A percentile compares a stretch with the other conserved stretches of the same genome.
These are phyloP conservation scores for Zaprionus africanus DNA, from an alignment of 1,140 invertebrate genomes.

Conservation along the genomic window DNA sequence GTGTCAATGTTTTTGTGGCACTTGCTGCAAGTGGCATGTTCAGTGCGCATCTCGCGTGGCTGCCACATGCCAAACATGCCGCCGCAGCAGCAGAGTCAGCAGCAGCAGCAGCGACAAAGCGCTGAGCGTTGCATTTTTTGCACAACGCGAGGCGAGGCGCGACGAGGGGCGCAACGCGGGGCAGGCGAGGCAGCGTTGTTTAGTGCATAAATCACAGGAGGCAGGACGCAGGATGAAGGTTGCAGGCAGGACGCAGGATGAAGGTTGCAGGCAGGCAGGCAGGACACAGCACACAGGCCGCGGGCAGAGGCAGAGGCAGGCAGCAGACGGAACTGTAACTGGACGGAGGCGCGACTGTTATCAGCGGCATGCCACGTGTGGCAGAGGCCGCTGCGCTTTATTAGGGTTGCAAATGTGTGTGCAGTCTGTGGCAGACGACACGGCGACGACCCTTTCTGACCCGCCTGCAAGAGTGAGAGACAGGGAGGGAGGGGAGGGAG, in stretches of 20 bases:
- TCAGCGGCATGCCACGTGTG: constrained; percentile 69
- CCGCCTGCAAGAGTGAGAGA: background rate
- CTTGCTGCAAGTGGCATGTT: constrained; percentile 54
- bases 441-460: constrained; percentile 39
- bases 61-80: constrained; percentile 54
- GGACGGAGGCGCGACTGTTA: constrained; percentile 40
- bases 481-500: background rate
- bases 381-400: constrained; percentile 62
- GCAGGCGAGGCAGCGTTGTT: constrained; percentile 51
- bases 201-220: constrained; percentile 77
- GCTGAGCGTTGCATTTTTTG: constrained; percentile 38
- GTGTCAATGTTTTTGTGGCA: constrained; percentile 51
- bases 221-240: background rate
- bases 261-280: constrained; percentile 24
- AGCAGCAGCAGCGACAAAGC: constrained; percentile 17
- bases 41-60: constrained; percentile 34
- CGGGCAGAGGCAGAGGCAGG: constrained; percentile 6
- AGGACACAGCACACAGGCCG: background rate
- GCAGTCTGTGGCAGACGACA: constrained; percentile 35
- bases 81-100: constrained; percentile 32
- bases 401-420: constrained; percentile 70
- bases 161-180: background rate
- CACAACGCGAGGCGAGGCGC: background rate
- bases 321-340: background rate
- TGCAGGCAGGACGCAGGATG: constrained; percentile 4